Conservation (phyloP, 1,140 invertebrate genomes). For the Drosophila persimilis region DNA sequence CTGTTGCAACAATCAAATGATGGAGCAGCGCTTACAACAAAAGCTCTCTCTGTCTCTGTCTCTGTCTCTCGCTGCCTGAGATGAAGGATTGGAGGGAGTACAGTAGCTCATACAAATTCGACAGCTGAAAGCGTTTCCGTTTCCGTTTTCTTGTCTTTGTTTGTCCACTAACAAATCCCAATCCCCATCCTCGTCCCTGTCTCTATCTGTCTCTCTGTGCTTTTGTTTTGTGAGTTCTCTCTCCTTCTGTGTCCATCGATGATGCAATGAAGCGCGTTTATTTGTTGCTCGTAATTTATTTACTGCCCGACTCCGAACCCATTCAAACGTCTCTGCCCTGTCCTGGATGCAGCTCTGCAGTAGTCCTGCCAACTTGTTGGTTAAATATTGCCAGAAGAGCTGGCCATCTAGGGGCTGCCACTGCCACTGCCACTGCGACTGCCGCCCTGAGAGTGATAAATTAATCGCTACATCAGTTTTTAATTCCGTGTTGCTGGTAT, state of each 20-base stretch:
- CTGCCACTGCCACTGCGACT: slow-evolving; percentile 12
- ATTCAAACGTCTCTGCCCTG: slow-evolving; percentile 20
- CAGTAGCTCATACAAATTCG: slow-evolving; percentile 73
- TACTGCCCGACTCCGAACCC: slow-evolving; percentile 69
- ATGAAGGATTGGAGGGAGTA: slow-evolving; percentile 3
- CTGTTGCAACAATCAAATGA: slow-evolving; percentile 77
- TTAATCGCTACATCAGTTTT: slow-evolving; percentile 83
- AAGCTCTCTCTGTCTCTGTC: slow-evolving; percentile 22
- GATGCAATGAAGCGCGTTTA: slow-evolving; percentile 75
- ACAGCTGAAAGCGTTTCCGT: slow-evolving; percentile 79
- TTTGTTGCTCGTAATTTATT: slow-evolving; percentile 82
- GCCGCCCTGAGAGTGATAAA: slow-evolving; percentile 75
- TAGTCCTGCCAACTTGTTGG: slow-evolving; percentile 65
- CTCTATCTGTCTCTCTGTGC: slow-evolving; percentile 33
- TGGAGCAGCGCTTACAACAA: slow-evolving; percentile 74
- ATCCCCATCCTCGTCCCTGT: slow-evolving; percentile 9
- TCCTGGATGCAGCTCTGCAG: slow-evolving; percentile 1
- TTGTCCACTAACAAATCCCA: slow-evolving; percentile 50
- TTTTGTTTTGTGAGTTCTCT: background rate
- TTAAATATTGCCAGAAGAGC: slow-evolving; percentile 72
- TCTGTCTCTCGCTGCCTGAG: no score
- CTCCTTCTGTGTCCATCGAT: slow-evolving; percentile 27
- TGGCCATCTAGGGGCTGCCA: slow-evolving; percentile 39
- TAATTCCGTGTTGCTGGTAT: slow-evolving; percentile 80
- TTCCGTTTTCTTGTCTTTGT: slow-evolving; percentile 80